phyloP scores from a whole-genome alignment of 2,797 vertebrate genomes.

The Vultur gryphus region DNA sequence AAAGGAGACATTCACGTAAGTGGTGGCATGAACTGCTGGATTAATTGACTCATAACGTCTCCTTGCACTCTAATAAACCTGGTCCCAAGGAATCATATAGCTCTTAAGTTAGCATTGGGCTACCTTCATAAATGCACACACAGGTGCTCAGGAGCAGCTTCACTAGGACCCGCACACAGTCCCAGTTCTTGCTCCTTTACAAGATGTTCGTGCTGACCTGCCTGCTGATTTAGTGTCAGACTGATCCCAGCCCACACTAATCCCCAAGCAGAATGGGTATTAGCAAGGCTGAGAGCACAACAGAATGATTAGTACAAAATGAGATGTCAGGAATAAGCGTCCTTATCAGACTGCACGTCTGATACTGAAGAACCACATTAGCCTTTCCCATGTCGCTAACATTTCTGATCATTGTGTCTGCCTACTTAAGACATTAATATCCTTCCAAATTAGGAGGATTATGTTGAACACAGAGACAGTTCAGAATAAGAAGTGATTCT shows the following conservation, averaged over 20 bases:
- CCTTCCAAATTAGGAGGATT: background rate
- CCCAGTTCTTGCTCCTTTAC: background rate
- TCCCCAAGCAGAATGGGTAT: background rate
- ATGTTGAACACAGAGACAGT: background rate
- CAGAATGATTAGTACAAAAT: background rate
- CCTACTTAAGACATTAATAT: slow-evolving; percentile 13
- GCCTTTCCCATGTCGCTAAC: background rate
- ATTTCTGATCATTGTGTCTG: background rate
- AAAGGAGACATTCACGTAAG: background rate
- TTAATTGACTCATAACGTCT: background rate
- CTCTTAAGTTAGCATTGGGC: background rate
- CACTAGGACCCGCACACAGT: background rate
- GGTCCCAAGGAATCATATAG: background rate
- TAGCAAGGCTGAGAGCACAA: background rate
- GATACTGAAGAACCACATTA: background rate
- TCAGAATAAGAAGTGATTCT: background rate
- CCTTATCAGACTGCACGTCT: background rate
- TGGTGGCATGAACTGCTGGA: background rate
- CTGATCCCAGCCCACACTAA: background rate
- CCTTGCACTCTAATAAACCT: background rate
- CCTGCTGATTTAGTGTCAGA: background rate
- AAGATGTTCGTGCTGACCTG: background rate
- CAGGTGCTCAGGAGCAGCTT: background rate
- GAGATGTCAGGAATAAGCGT: background rate
- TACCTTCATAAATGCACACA: background rate